These are phyloP conservation scores for Phaethon lepturus DNA, from an alignment of 2,113 vertebrate genomes.

Conservation along the genomic window DNA sequence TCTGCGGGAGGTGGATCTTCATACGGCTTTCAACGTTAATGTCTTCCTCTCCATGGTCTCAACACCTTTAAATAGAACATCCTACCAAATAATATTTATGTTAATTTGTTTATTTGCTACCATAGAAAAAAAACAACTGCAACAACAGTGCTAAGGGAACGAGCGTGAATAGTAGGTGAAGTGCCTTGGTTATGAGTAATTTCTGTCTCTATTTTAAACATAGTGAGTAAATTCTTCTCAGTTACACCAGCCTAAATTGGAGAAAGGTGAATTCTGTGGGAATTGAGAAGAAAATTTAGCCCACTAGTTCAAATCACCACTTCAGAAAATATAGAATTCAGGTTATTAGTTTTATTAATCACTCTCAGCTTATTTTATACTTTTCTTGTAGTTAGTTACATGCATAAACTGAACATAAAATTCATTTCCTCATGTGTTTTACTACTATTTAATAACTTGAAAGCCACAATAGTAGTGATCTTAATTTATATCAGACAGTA, in stretches of 20 bases:
- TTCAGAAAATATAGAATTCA: conserved; percentile 44
- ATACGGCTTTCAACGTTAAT: neutral
- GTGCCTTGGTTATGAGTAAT: conserved; percentile 8
- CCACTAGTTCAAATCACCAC: neutral
- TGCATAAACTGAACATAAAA: conserved; percentile 57
- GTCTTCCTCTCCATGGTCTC: neutral
- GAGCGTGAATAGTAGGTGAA: conserved; percentile 8
- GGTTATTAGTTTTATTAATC: conserved; percentile 49
- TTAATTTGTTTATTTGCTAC: conserved; percentile 50
- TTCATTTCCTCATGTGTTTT: conserved; percentile 29
- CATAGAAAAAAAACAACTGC: conserved; percentile 34
- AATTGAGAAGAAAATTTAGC: neutral
- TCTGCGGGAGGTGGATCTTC: neutral
- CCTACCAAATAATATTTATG: conserved; percentile 21
- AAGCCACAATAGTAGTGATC: conserved; percentile 3
- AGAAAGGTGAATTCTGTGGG: neutral
- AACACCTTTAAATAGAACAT: conserved; percentile 34
- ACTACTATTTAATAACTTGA: conserved; percentile 27
- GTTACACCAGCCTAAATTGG: neutral
- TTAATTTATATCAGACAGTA: conserved; percentile 21
- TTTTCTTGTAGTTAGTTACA: conserved; percentile 20
- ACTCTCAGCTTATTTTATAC: conserved; percentile 30
- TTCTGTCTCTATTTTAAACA: conserved; percentile 67
- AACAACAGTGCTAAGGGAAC: neutral
- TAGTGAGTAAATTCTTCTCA: conserved; percentile 28